A percentile compares a stretch with the other conserved stretches of the same genome.
phyloP scores from a whole-genome alignment of 1,140 invertebrate genomes.

The Neelides sp. region DNA sequence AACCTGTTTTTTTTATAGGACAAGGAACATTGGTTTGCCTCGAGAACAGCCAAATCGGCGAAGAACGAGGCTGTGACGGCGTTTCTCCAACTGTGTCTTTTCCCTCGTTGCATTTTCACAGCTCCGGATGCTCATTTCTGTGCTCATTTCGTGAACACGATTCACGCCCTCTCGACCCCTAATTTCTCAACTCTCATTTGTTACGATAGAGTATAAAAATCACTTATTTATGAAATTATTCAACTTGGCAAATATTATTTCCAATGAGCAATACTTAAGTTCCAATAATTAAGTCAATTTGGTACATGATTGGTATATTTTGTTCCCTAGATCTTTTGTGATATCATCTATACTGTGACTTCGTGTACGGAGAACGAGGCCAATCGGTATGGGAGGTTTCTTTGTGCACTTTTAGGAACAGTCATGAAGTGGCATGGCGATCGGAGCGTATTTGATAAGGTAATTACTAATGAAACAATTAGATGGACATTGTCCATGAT shows the following conservation, averaged over 20 bases:
- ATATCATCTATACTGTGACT: slow-evolving; percentile 93
- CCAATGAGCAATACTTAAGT: slow-evolving; percentile 12
- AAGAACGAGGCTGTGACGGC: slow-evolving; percentile 94
- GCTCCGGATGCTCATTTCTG: slow-evolving; percentile 91
- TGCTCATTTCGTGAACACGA: slow-evolving; percentile 89
- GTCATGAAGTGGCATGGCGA: slow-evolving; percentile 93
- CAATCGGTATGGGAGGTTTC: slow-evolving; percentile 86
- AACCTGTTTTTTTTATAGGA: slow-evolving; percentile 45
- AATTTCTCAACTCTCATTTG: slow-evolving; percentile 96
- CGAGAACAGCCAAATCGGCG: slow-evolving; percentile 66
- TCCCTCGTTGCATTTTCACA: slow-evolving; percentile 90
- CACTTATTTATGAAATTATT: slow-evolving; percentile 2
- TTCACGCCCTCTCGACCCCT: slow-evolving; percentile 87
- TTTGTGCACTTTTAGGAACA: slow-evolving; percentile 81
- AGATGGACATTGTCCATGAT: not conserved
- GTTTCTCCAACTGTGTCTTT: slow-evolving; percentile 89
- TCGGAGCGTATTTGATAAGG: slow-evolving; percentile 74
- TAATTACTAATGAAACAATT: slow-evolving; percentile 31
- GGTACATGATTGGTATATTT: slow-evolving; percentile 16
- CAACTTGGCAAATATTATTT: slow-evolving; percentile 9
- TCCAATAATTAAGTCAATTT: slow-evolving; percentile 13
- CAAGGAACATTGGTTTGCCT: slow-evolving; percentile 84
- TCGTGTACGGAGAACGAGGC: slow-evolving; percentile 97
- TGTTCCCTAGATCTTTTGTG: slow-evolving; percentile 76
- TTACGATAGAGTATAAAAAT: slow-evolving; percentile 81